Percentiles rank a stretch among this genome's conserved stretches.
Conservation (phyloP, 2,113 vertebrate species). For the Ramphastos sulfuratus region DNA sequence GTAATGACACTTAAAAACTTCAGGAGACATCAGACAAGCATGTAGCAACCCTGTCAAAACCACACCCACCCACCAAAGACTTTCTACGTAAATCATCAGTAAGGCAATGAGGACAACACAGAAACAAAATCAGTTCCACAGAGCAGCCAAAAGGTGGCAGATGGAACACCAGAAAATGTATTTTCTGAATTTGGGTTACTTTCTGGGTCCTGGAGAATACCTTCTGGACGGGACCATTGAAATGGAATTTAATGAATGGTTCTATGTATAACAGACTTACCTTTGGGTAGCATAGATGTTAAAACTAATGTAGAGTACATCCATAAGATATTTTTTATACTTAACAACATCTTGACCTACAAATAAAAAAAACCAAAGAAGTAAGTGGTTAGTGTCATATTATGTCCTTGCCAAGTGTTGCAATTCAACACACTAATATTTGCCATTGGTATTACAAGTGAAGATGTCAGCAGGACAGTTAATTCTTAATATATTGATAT, state of each 20-base stretch:
- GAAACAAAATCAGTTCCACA: background rate
- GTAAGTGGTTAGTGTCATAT: background rate
- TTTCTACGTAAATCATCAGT: background rate
- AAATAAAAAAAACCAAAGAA: slow-evolving; percentile 51
- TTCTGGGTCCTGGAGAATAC: background rate
- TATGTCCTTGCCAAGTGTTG: background rate
- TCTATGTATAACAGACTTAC: slow-evolving; percentile 66
- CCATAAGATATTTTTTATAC: slow-evolving; percentile 90
- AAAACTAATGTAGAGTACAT: slow-evolving; percentile 81
- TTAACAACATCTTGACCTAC: slow-evolving; percentile 89
- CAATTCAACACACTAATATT: background rate
- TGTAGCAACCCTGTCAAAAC: background rate
- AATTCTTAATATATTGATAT: background rate
- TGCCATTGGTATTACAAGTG: background rate
- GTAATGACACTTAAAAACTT: background rate
- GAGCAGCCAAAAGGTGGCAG: background rate
- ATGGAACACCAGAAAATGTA: background rate
- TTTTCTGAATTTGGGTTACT: background rate
- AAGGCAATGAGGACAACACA: background rate
- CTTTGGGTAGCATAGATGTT: slow-evolving; percentile 72
- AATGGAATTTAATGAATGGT: background rate
- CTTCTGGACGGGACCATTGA: background rate
- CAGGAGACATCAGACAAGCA: background rate
- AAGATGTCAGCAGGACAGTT: background rate
- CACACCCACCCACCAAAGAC: background rate